A percentile compares a stretch with the other conserved stretches of the same genome.
Evolutionary conservation across 2,888 invertebrate species (phyloP).

Genomic region (Psylliodes chrysocephalus): DNA sequence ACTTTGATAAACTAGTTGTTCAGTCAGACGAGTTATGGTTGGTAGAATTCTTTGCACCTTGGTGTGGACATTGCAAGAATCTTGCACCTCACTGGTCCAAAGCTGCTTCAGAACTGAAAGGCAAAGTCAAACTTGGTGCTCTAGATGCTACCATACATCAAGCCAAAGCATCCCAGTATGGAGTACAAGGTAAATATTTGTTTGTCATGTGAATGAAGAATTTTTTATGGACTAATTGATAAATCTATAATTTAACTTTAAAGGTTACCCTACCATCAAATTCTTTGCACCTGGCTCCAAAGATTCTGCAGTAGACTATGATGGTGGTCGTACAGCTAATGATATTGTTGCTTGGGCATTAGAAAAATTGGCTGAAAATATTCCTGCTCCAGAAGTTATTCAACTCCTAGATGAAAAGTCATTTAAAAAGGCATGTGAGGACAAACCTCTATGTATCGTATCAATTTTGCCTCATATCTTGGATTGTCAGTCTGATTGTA

Average conservation of each 20-base stretch:
- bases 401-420: slow-evolving; percentile 68
- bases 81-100: slow-evolving; percentile 96
- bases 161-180: slow-evolving; percentile 82
- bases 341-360: slow-evolving; percentile 93
- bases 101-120: slow-evolving; percentile 94
- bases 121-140: slow-evolving; percentile 95
- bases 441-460: slow-evolving; percentile 90
- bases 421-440: slow-evolving; percentile 82
- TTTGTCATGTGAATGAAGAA: neutral
- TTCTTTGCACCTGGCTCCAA: slow-evolving; percentile 84
- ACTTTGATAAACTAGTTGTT: slow-evolving; percentile 92
- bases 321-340: slow-evolving; percentile 88
- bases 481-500: slow-evolving; percentile 93
- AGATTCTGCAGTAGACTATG: slow-evolving; percentile 83
- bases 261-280: slow-evolving; percentile 97
- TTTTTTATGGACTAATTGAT: slow-evolving; percentile 80
- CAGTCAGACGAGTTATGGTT: slow-evolving; percentile 96
- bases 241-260: neutral
- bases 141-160: slow-evolving; percentile 95
- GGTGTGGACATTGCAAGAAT: slow-evolving; percentile 98
- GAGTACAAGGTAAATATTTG: slow-evolving; percentile 70
- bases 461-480: slow-evolving; percentile 94
- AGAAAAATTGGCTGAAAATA: slow-evolving; percentile 86
- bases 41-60: slow-evolving; percentile 97
- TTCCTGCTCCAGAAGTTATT: slow-evolving; percentile 88